Base-by-base conservation (phyloP, 2,113 vertebrate genomes). In the Megaceryle torquata region DNA sequence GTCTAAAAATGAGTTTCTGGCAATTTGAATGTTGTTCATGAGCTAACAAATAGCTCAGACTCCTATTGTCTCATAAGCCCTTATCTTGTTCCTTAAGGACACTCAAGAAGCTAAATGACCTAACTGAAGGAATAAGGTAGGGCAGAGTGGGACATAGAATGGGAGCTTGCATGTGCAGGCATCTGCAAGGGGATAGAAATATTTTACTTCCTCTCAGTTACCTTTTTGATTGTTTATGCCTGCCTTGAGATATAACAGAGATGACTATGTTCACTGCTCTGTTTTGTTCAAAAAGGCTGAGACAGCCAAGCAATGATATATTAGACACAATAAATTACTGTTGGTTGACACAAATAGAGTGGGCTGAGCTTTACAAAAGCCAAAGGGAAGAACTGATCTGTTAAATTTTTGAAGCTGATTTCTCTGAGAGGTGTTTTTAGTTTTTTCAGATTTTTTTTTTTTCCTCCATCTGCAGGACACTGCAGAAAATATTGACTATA, bases 281-380 rank as follows among this genome's bases (percentile, higher is more conserved):
- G 56, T 65, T 82, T 79, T 82, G 19, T 65, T 91, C 84, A 72
- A 70, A 87, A 92, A 91, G 48, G 29, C 53, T 64, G 35, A 84
- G 59, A n/a, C 21, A n/a, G 56, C 29, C 57, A 90, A 78, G 69
- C 13, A 68, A 12, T 50, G 64, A 76, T 86, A 88, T 95, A 89
- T 93, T 82, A 53, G 59, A 87, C 82, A 69, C 2, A 53, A 86
- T 94, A 67, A 93, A 96, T 89, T 76, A 82, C 20, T 0, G 2
- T 29, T 87, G 54, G 78, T 54, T 95, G 78, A 82, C 78, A 89
- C 44, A 96, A 91, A 77, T 28, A 88, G 50, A 86, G 63, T 59
- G 33, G 82, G 57, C 41, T 69, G 63, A 94, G 71, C 56, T 85
- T 85, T 41, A 63, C 19, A 82, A 86, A 72, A 74, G 20, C 26